Evolutionary conservation across 64 coral and sea anemone genomes (phyloP).

Genomic region (Stichodactyla helianthus): DNA sequence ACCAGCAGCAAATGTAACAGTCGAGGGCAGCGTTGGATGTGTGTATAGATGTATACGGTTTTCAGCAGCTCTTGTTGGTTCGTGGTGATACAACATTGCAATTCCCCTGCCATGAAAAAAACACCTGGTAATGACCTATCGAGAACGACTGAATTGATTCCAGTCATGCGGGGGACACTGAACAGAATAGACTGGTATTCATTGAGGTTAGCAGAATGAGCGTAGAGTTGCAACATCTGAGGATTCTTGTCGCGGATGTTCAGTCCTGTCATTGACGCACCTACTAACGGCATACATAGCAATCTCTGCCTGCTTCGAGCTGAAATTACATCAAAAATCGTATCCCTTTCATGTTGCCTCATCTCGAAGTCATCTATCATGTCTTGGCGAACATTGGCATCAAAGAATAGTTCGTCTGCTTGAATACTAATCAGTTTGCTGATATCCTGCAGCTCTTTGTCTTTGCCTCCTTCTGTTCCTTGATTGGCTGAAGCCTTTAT

Average conservation of each 20-base stretch:
- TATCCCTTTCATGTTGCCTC: slow-evolving; percentile 9
- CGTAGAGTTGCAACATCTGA: slow-evolving; percentile 43
- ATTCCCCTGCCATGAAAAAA: neutral
- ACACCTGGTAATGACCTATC: neutral
- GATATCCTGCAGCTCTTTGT: slow-evolving; percentile 21
- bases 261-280: slow-evolving; percentile 37
- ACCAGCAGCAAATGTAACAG: slow-evolving; percentile 60
- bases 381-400: neutral
- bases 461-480: slow-evolving; percentile 14
- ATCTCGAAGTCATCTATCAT: slow-evolving; percentile 15
- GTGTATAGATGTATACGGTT: slow-evolving; percentile 44
- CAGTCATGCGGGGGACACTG: neutral
- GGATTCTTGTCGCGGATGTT: slow-evolving; percentile 8
- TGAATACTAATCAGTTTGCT: slow-evolving; percentile 36
- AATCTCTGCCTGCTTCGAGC: neutral
- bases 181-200: neutral
- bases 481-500: slow-evolving; percentile 45
- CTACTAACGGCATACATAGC: slow-evolving; percentile 11
- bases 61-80: slow-evolving; percentile 38
- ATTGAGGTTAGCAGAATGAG: neutral
- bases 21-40: slow-evolving; percentile 59
- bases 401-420: slow-evolving; percentile 24
- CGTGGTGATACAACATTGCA: slow-evolving; percentile 18
- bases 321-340: neutral
- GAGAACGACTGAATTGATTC: neutral